A percentile compares a stretch with the other conserved stretches of the same genome.
phyloP scores from a whole-genome alignment of 2,797 vertebrate genomes.

The Eulemur albifrons region DNA sequence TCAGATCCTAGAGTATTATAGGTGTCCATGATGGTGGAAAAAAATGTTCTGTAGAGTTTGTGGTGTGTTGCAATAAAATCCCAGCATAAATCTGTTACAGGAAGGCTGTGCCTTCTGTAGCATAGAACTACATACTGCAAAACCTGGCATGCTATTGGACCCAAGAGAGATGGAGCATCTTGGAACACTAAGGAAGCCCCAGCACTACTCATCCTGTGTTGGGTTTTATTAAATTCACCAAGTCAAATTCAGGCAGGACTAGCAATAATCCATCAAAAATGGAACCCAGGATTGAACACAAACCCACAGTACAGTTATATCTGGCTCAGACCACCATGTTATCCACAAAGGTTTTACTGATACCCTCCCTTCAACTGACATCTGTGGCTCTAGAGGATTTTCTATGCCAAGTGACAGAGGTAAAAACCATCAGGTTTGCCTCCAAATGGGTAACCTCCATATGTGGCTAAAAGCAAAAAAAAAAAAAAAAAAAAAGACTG shows the following conservation, averaged over 20 bases:
- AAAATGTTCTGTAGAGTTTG: not conserved
- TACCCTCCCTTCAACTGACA: not conserved
- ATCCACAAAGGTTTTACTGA: not conserved
- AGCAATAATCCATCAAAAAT: not conserved
- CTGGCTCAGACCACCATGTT: not conserved
- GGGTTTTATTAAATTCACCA: not conserved
- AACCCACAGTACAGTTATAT: not conserved
- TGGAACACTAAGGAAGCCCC: not conserved
- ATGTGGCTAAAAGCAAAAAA: not conserved
- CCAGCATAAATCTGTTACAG: not conserved
- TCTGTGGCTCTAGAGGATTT: not conserved
- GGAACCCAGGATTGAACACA: not conserved
- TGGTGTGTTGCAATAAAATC: not conserved
- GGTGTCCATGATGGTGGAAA: not conserved
- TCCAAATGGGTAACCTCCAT: not conserved
- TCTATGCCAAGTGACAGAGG: not conserved
- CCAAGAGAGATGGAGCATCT: not conserved
- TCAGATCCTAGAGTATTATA: not conserved
- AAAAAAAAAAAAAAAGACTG: not conserved
- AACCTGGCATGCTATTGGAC: not conserved
- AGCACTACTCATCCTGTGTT: not conserved
- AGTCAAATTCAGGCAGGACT: not conserved
- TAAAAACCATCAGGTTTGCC: not conserved
- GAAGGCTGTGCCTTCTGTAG: not conserved
- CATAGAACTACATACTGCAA: not conserved